Conservation (phyloP, 2,797 vertebrate genomes). For the Pampus argenteus region DNA sequence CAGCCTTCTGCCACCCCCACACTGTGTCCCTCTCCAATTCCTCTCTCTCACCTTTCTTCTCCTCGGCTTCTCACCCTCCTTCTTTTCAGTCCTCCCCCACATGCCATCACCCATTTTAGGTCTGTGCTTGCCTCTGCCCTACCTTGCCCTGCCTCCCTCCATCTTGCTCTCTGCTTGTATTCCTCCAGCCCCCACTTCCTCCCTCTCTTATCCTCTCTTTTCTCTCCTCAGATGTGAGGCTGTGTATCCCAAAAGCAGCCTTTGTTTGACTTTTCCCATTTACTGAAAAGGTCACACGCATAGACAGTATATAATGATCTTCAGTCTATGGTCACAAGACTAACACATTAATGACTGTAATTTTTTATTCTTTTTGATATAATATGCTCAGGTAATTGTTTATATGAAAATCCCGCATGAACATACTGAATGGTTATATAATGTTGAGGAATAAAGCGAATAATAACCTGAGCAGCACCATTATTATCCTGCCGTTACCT, state of each 20-base stretch:
- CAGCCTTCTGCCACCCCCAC: slow-evolving; percentile 30
- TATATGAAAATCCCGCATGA: not conserved
- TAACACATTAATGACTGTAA: slow-evolving; percentile 13
- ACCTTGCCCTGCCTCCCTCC: slow-evolving; percentile 16
- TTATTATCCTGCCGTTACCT: not conserved
- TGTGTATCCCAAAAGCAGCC: slow-evolving; percentile 11
- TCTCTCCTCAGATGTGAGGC: slow-evolving; percentile 3
- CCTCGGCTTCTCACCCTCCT: slow-evolving; percentile 10
- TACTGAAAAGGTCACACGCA: slow-evolving; percentile 1
- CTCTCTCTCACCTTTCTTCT: slow-evolving; percentile 10
- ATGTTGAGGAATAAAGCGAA: not conserved
- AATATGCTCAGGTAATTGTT: not conserved
- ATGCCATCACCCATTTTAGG: slow-evolving; percentile 37
- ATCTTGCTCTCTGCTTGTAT: slow-evolving; percentile 25
- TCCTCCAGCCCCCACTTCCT: not conserved
- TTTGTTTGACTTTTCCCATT: slow-evolving; percentile 33
- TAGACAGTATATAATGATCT: too few species aligned
- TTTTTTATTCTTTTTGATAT: slow-evolving; percentile 9
- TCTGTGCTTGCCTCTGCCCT: slow-evolving; percentile 5
- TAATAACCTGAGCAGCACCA: not conserved
- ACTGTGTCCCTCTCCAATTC: not conserved
- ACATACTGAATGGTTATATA: not conserved
- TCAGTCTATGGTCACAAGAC: not conserved
- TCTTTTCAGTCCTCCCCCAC: slow-evolving; percentile 33
- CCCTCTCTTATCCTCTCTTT: not conserved